These are phyloP conservation scores for Strigops habroptila DNA, from an alignment of 2,113 vertebrate species.

Conservation along the genomic window DNA sequence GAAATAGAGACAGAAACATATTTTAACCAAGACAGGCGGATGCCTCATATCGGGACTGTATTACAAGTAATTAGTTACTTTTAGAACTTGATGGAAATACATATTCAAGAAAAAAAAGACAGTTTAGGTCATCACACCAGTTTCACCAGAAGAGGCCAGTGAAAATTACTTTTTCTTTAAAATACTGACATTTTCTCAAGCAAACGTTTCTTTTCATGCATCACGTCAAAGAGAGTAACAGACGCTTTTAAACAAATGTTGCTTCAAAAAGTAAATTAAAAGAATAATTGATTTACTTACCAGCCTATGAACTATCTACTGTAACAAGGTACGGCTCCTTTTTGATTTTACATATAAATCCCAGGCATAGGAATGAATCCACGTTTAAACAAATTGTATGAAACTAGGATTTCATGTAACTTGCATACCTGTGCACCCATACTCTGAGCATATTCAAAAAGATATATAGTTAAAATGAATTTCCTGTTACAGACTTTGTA, in stretches of 20 bases:
- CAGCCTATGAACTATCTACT: not conserved
- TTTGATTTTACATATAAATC: not conserved
- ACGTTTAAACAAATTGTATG: not conserved
- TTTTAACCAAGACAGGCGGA: not conserved
- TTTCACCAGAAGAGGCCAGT: not conserved
- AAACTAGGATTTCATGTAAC: not conserved
- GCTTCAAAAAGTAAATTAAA: not conserved
- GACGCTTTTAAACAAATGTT: not conserved
- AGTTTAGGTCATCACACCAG: not conserved
- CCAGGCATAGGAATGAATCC: not conserved
- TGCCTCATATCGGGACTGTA: not conserved
- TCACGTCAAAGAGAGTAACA: not conserved
- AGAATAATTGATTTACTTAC: not conserved
- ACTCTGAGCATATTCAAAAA: not conserved
- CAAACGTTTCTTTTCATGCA: not conserved
- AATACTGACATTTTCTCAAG: not conserved
- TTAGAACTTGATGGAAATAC: not conserved
- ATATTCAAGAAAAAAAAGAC: not conserved
- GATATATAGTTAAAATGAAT: not conserved
- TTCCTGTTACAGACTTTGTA: not conserved
- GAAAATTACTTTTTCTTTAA: not conserved
- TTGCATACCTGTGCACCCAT: not conserved
- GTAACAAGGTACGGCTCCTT: no score
- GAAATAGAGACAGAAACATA: not conserved
- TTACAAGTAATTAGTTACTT: not conserved